Evolutionary conservation across 2,888 invertebrate genomes (phyloP).

Genomic region (Eilema sororculum): DNA sequence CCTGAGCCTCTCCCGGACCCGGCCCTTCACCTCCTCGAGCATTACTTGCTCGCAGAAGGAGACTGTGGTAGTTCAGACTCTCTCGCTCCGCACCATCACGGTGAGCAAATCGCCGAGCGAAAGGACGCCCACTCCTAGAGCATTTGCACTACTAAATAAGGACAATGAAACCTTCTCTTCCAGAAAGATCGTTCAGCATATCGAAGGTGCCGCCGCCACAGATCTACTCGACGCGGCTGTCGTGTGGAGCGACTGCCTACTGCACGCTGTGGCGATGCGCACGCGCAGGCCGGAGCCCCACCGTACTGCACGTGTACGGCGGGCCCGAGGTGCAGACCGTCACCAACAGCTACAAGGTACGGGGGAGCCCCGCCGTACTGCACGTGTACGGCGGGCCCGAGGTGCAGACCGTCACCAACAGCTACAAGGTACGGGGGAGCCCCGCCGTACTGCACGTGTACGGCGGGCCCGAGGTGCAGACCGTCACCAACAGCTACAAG

Average conservation of each 20-base stretch:
- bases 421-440: too few species aligned
- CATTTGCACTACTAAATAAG: not conserved
- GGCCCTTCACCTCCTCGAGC: too few species aligned
- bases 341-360: slow-evolving; percentile 96
- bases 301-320: slow-evolving; percentile 98
- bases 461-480: not conserved
- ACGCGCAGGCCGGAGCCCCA: slow-evolving; percentile 90
- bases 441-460: too few species aligned
- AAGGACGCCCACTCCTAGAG: too few species aligned
- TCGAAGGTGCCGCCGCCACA: slow-evolving; percentile 71
- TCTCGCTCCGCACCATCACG: too few species aligned
- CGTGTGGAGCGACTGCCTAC: slow-evolving; percentile 88
- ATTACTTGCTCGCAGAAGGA: too few species aligned
- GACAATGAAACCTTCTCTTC: slow-evolving; percentile 2
- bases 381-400: too few species aligned
- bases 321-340: slow-evolving; percentile 99
- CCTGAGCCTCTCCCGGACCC: too few species aligned
- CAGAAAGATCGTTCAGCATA: slow-evolving; percentile 67
- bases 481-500: not conserved
- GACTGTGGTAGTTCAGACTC: too few species aligned
- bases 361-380: too few species aligned
- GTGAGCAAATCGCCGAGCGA: too few species aligned
- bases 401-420: too few species aligned
- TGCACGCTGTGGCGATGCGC: slow-evolving; percentile 93
- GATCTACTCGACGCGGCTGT: slow-evolving; percentile 72